Evolutionary conservation across 2,888 invertebrate genomes (phyloP).

Genomic region (Fissipunctia ypsillon): DNA sequence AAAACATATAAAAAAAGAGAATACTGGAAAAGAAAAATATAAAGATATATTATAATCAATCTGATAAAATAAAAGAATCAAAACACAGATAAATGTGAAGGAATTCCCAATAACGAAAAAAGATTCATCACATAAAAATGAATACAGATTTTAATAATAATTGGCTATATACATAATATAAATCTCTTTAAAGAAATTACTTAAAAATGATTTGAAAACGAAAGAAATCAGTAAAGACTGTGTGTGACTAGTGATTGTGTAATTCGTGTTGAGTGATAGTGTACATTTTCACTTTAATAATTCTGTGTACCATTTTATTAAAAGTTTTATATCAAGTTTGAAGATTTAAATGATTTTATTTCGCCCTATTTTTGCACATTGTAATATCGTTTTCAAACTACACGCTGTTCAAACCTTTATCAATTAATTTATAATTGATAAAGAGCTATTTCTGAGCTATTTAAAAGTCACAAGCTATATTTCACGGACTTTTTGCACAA

Average conservation of each 20-base stretch:
- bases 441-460: not conserved
- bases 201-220: not conserved
- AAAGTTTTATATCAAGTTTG: conserved; percentile 39
- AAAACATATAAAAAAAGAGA: not conserved
- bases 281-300: conserved; percentile 57
- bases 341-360: conserved; percentile 37
- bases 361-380: conserved; percentile 30
- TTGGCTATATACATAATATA: not conserved
- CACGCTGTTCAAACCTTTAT: conserved; percentile 8
- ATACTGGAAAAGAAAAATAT: no score
- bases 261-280: conserved; percentile 32
- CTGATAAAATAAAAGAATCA: not conserved
- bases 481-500: conserved; percentile 36
- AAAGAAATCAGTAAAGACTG: not conserved
- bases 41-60: no score
- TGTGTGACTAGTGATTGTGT: not conserved
- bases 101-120: not conserved
- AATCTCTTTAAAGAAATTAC: no score
- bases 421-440: no score
- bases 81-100: not conserved
- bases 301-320: conserved; percentile 50
- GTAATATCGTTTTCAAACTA: not conserved
- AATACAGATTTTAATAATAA: no score
- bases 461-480: not conserved
- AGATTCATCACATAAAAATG: not conserved